Evolutionary conservation across 2,888 invertebrate species (phyloP).

Genomic region (Celastrina argiolus): DNA sequence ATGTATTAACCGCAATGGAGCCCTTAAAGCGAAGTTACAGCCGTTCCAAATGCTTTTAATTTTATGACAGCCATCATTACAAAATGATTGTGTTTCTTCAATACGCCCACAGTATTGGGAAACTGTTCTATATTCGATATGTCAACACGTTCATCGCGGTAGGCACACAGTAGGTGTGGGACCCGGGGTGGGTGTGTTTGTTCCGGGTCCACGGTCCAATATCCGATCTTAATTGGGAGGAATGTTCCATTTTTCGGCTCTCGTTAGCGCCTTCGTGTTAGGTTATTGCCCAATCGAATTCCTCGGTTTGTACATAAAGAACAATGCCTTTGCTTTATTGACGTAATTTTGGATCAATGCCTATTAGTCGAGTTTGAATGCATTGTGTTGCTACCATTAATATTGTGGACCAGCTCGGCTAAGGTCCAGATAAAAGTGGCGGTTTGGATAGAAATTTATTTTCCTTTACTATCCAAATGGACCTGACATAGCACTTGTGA

Average conservation of each 20-base stretch:
- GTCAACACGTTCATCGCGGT: background rate
- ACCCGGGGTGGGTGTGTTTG: background rate
- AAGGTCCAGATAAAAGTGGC: no score
- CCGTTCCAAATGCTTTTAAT: slow-evolving; percentile 6
- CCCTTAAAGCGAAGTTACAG: background rate
- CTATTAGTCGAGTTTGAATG: no score
- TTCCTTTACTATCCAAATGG: no score
- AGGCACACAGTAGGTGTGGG: background rate
- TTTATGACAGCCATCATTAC: slow-evolving; percentile 9
- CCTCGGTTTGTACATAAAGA: background rate
- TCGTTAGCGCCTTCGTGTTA: slow-evolving; percentile 1
- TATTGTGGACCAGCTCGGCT: no score
- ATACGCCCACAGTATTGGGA: slow-evolving; percentile 4
- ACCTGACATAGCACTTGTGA: no score
- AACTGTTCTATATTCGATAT: slow-evolving; percentile 9
- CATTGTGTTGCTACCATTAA: no score
- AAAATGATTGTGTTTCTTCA: slow-evolving; percentile 8
- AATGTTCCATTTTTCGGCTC: background rate
- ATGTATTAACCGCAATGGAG: background rate
- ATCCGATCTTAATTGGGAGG: background rate
- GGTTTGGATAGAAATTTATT: no score
- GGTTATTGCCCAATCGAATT: background rate
- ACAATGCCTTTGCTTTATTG: no score
- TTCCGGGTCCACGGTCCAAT: slow-evolving; percentile 17
- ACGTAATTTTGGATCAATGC: no score